Evolutionary conservation across 2,888 invertebrate genomes (phyloP).

Genomic region (Leuctra nigra): DNA sequence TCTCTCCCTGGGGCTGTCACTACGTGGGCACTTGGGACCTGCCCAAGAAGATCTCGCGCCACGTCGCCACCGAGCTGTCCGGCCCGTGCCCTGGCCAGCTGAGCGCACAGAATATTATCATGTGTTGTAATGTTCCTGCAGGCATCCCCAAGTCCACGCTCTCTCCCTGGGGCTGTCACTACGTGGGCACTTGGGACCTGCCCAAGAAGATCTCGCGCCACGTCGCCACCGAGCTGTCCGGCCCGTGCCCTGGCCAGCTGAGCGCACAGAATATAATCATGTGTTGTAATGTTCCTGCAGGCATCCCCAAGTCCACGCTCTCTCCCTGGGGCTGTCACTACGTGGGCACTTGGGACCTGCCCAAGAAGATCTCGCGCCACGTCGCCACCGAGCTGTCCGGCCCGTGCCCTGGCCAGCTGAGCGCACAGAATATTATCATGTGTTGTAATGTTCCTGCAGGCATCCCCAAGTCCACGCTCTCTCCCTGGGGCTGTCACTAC

Average conservation of each 20-base stretch:
- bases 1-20: conserved; percentile 51
- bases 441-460: conserved; percentile 6
- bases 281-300: conserved; percentile 2
- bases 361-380: conserved; percentile 54
- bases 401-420: conserved; percentile 10
- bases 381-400: conserved; percentile 34
- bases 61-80: conserved; percentile 37
- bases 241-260: conserved; percentile 10
- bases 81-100: conserved; percentile 10
- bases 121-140: no score
- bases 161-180: conserved; percentile 54
- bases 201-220: conserved; percentile 56
- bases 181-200: conserved; percentile 59
- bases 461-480: conserved; percentile 36
- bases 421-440: no score
- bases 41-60: conserved; percentile 55
- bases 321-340: conserved; percentile 54
- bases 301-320: conserved; percentile 36
- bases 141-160: conserved; percentile 35
- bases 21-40: conserved; percentile 61
- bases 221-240: conserved; percentile 35
- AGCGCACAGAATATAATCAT: no score
- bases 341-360: conserved; percentile 61
- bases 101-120: no score
- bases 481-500: conserved; percentile 54